Base-by-base conservation (phyloP, 2,888 invertebrate species). In the Zaprionus bogoriensis region DNA sequence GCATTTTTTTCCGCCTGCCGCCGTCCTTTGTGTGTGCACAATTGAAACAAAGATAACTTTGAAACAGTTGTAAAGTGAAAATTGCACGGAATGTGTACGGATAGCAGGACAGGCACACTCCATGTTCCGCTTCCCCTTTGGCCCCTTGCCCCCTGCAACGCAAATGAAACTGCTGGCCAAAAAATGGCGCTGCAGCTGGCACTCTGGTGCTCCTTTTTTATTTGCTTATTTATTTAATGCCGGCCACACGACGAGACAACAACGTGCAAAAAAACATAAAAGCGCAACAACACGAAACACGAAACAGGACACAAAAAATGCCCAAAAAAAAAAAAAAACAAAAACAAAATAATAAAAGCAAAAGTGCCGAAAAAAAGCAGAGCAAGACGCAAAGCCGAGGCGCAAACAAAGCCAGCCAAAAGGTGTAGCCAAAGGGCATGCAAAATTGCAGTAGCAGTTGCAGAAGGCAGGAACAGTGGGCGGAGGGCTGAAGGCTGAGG, bases 51-150 rank as follows among this genome's bases (percentile, higher is more conserved):
- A 85, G 87, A 87, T 83, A 87, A 87, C 83, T 83, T 83, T 83
- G 83, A 83, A 83, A 87, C 83, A 83, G 83, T 83, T 83, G 83
- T 83, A 87, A 83, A 85, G 85, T 77, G 87, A 83, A 83, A 83
- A 83, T 83, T 83, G 83, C 86, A 85, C 62, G 83, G 83, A 87
- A 87, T 83, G 78, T 68, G 47, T 17, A 17, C 14, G 32, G 32
- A 36, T 36, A 36, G 14, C 32, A 17, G 32, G 32, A 36, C 32
- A 36, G 32, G 14, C 17, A 22, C 46, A 14, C 19, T 48, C 39
- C 32, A 17, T 22, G 27, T 9, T 17, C 20, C 46, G 10, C 4
- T 10, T 5, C 38, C 51, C 45, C 42, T 6, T 1, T n/a, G n/a
- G 10, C 51, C n/a, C 22, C 38, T 2, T 6, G 25, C 41, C 3